Evolutionary conservation across 2,797 vertebrate species (phyloP), one percentile per base, ranked within the genome.

Genomic region (Callimico goeldii): DNA sequence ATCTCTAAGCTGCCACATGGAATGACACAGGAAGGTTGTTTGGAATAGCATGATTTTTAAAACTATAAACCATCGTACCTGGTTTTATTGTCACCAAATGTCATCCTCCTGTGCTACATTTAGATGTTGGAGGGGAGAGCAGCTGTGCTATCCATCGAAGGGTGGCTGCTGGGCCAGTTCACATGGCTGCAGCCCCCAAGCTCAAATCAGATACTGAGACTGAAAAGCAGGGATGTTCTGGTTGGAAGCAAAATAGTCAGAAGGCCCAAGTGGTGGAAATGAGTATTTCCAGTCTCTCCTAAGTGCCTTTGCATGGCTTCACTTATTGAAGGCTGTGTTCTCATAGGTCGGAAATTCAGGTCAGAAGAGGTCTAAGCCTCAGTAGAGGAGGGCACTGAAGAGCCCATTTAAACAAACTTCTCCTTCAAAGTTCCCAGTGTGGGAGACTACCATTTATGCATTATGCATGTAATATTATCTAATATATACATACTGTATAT

Each of bases 11-110:
- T 36, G 84, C 41, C 39, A 7, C 4, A 0, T 67, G 55, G 19
- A 43, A 82, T 75, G 95, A 41, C n/a, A 88, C 33, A 85, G 55
- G 20, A n/a, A 94, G 52, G 80, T 39, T 76, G 30, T 64, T 92
- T 80, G 33, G 39, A 83, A 76, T 46, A 72, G 48, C 1, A 26
- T 36, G 5, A 58, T 73, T 41, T 73, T 41, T 75, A 55, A 92
- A 88, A 61, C 70, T 15, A 33, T 24, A 67, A 83, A 19, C 50
- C 15, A 20, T 22, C n/a, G 12, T 12, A 17, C 93, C 43, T 57
- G 41, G 30, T 75, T 92, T 46, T 92, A 43, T 84, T 52, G 5
- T 87, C 50, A 77, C 61, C 46, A 73, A 72, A 19, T 67, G 46
- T 7, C 28, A 64, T 17, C 19, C 4, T 92, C 19, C 61, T 24